phyloP scores from a whole-genome alignment of 35 echinoderm and acorn worm genomes.

The Lytechinus variegatus region DNA sequence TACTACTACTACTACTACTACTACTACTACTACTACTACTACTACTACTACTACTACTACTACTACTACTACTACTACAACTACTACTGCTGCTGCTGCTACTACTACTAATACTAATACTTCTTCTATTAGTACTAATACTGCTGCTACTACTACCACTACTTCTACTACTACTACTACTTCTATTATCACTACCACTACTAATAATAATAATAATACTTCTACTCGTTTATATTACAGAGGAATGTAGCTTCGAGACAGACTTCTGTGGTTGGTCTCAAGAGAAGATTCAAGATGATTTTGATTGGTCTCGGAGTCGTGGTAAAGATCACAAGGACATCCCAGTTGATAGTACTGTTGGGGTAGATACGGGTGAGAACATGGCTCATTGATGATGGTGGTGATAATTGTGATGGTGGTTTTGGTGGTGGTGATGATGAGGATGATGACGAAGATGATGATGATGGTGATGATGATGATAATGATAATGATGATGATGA shows the following conservation, averaged over 20 bases:
- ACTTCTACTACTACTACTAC: no score
- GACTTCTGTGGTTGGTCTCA: constrained; percentile 80
- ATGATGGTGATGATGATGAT: neutral
- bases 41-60: no score
- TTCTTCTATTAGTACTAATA: no score
- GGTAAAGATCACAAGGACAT: neutral
- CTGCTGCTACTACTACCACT: no score
- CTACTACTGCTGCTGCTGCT: no score
- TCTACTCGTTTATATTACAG: neutral
- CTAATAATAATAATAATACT: no score
- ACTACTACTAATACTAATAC: no score
- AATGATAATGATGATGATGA: no score
- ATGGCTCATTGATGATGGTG: neutral
- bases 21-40: no score
- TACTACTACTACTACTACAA: no score
- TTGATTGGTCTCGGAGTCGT: neutral
- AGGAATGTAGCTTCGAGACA: constrained; percentile 81
- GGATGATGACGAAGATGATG: neutral
- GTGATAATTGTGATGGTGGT: neutral
- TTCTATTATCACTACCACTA: no score
- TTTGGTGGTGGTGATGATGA: neutral
- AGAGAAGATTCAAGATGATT: constrained; percentile 53
- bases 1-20: no score
- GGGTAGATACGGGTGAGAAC: neutral
- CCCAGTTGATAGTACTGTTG: neutral